Evolutionary conservation across 2,888 invertebrate genomes (phyloP).

Genomic region (Parascotia fuliginaria): DNA sequence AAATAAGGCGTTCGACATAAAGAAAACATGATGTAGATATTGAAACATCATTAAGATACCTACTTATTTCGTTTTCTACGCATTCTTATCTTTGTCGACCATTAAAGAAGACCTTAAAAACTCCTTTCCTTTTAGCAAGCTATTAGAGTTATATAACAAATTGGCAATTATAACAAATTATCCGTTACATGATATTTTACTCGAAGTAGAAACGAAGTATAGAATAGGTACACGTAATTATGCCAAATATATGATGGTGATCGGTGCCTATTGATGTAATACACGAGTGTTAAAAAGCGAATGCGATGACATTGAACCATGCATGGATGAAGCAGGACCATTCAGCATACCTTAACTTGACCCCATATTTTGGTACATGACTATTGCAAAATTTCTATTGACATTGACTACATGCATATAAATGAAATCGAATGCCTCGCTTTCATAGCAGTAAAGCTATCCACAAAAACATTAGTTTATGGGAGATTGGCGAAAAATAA

Average conservation of each 20-base stretch:
- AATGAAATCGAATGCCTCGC: slow-evolving; percentile 47
- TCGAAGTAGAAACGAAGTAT: slow-evolving; percentile 7
- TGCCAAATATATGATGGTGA: slow-evolving; percentile 14
- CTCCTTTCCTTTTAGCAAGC: slow-evolving; percentile 11
- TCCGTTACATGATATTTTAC: slow-evolving; percentile 20
- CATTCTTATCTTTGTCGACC: too few relatives aligned
- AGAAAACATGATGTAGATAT: too few relatives aligned
- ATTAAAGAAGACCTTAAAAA: slow-evolving; percentile 13
- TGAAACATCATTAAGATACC: too few relatives aligned
- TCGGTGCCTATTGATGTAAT: slow-evolving; percentile 3
- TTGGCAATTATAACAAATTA: slow-evolving; percentile 29
- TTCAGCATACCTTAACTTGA: slow-evolving; percentile 44
- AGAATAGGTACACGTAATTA: neutral
- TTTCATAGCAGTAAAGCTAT: slow-evolving; percentile 41
- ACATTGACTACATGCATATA: slow-evolving; percentile 51
- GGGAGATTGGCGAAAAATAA: slow-evolving; percentile 7
- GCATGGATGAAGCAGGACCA: slow-evolving; percentile 21
- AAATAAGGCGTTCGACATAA: too few relatives aligned
- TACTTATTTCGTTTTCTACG: too few relatives aligned
- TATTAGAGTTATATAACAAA: slow-evolving; percentile 20
- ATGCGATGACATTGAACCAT: slow-evolving; percentile 41
- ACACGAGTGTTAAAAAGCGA: slow-evolving; percentile 14
- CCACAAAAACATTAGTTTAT: slow-evolving; percentile 21
- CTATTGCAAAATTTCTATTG: slow-evolving; percentile 61
- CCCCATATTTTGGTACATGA: slow-evolving; percentile 49